These are phyloP conservation scores for Neogobius melanostomus DNA, from an alignment of 2,113 vertebrate genomes.

Conservation along the genomic window DNA sequence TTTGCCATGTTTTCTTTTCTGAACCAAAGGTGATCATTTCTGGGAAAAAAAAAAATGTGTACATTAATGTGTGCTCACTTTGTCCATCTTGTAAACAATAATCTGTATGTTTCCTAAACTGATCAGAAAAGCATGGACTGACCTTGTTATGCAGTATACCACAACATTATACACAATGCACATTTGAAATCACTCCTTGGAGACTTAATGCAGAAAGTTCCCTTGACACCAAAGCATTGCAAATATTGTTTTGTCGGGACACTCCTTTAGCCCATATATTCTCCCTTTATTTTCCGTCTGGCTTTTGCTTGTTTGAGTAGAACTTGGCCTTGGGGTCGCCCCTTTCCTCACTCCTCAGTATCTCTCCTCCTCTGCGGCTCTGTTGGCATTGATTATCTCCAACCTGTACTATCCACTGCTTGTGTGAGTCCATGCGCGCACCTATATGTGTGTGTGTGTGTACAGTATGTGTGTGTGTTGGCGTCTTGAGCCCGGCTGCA, in stretches of 20 bases:
- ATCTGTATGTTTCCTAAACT: neutral
- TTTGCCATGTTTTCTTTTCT: no score
- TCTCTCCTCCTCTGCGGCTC: conserved; percentile 41
- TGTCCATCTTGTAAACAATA: neutral
- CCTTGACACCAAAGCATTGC: conserved; percentile 12
- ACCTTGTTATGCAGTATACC: neutral
- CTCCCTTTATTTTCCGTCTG: conserved; percentile 30
- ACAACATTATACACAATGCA: conserved; percentile 3
- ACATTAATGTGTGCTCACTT: neutral
- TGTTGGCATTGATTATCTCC: conserved; percentile 66
- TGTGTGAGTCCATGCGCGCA: conserved; percentile 23
- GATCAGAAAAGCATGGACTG: neutral
- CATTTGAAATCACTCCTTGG: conserved; percentile 1
- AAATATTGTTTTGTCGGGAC: conserved; percentile 28
- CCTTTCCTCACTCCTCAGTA: conserved; percentile 25
- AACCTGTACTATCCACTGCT: conserved; percentile 31
- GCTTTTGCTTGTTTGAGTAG: conserved; percentile 48
- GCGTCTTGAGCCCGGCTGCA: conserved; percentile 44
- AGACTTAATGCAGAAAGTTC: conserved; percentile 19
- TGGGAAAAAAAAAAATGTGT: neutral
- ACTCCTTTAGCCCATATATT: conserved; percentile 12
- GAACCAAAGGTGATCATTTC: no score
- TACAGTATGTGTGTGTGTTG: conserved; percentile 36
- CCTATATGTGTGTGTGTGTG: conserved; percentile 8
- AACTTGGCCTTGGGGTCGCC: conserved; percentile 44